Evolutionary conservation across 1,140 invertebrate species (phyloP).

Genomic region (Brachionus manjavacas): DNA sequence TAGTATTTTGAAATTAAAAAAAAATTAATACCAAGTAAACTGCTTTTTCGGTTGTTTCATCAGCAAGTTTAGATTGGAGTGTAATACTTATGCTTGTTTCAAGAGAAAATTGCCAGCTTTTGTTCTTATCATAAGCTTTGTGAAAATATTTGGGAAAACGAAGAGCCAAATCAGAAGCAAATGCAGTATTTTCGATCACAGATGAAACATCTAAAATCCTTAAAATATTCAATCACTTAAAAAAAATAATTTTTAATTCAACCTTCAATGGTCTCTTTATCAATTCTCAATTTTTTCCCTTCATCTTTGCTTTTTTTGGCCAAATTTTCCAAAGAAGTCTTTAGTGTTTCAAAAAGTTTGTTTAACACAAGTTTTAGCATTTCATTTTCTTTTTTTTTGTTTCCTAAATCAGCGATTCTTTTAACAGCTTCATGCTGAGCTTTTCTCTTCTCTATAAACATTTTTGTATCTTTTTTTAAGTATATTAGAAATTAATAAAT

Average conservation of each 20-base stretch:
- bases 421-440: constrained; percentile 12
- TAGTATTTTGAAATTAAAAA: background rate
- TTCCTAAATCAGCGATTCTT: background rate
- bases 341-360: constrained; percentile 5
- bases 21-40: constrained; percentile 13
- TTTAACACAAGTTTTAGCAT: background rate
- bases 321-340: background rate
- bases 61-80: background rate
- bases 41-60: background rate
- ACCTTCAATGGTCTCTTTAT: background rate
- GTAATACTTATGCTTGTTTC: background rate
- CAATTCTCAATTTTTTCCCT: background rate
- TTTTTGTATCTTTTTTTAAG: background rate
- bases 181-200: background rate
- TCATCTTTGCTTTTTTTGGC: background rate
- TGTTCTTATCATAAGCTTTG: constrained; percentile 25
- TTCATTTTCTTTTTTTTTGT: constrained; percentile 11
- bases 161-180: constrained; percentile 18
- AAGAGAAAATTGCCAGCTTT: background rate
- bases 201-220: background rate
- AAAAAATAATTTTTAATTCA: background rate
- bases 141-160: constrained; percentile 17
- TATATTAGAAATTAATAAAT: background rate
- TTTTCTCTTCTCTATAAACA: background rate
- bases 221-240: background rate